Evolutionary conservation across 2,113 vertebrate species (phyloP), one percentile per base, ranked within the genome.

Genomic region (Callipepla californica): DNA sequence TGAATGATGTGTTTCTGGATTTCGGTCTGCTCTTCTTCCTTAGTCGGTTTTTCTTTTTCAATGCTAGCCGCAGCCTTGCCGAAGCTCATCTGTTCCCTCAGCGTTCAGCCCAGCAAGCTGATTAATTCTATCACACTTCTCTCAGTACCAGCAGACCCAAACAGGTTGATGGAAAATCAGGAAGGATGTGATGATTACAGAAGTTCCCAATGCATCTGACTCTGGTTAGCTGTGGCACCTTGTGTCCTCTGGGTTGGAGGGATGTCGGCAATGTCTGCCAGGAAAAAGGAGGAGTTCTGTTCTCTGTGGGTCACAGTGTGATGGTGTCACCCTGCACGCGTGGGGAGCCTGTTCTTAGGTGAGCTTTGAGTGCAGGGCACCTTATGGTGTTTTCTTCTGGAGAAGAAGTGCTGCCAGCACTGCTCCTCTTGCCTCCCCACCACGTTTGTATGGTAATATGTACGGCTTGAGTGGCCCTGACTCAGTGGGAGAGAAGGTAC

Each of bases 61-160:
- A 7, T 34, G 75, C 67, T 76, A 89, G 89, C 93, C 90, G 72
- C 92, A 94, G 87, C 77, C 77, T 94, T 95, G 80, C 90, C 78
- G 93, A 92, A 93, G 66, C 93, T 91, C 73, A 45, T 94, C 91
- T 95, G 85, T 81, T 96, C 87, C 80, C 80, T 90, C 32, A 72
- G 82, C 4, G 0, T 58, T 89, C 69, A 23, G 48, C 92, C 87
- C 87, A 93, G 82, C 94, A 92, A 80, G 61, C 80, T 92, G 87
- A 94, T 94, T 84, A 95, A 94, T 94, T 86, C 90, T 88, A 48
- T 91, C 91, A 86, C 76, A 36, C 85, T 86, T 91, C 48, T 72
- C 47, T 48, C 68, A 7, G 2, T 75, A 57, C 22, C 2, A 32
- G 68, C 51, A 69, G 58, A 86, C 91, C 88, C 93, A 80, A 94